These are phyloP conservation scores for Euwallacea similis DNA, from an alignment of 1,140 invertebrate genomes.

Conservation along the genomic window DNA sequence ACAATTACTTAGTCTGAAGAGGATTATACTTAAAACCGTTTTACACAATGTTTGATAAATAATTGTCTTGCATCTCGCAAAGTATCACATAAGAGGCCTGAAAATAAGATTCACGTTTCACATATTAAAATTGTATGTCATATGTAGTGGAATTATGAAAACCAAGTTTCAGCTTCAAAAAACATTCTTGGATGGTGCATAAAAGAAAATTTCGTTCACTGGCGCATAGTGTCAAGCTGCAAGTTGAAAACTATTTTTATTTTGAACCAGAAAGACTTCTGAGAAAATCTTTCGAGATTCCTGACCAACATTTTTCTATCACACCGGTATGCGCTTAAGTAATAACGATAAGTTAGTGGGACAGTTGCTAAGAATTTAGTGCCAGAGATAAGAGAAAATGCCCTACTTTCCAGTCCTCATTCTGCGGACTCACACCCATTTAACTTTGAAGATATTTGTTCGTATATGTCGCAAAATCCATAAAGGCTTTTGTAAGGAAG, in stretches of 20 bases:
- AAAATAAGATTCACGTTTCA: too few species aligned
- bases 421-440: too few species aligned
- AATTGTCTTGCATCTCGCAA: too few species aligned
- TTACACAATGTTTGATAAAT: too few species aligned
- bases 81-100: too few species aligned
- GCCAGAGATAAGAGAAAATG: slow-evolving; percentile 2
- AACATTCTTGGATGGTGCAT: background rate
- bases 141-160: background rate
- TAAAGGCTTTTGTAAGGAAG: too few species aligned
- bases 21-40: too few species aligned
- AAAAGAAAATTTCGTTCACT: background rate
- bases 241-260: slow-evolving; percentile 2
- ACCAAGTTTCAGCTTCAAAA: background rate
- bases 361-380: slow-evolving; percentile 11
- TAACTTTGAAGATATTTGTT: too few species aligned
- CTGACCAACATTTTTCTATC: slow-evolving; percentile 4
- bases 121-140: background rate
- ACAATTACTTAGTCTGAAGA: too few species aligned
- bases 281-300: background rate
- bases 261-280: background rate
- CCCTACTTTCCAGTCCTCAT: background rate
- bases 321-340: slow-evolving; percentile 5
- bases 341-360: slow-evolving; percentile 10
- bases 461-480: too few species aligned
- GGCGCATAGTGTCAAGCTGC: background rate